Conservation (phyloP, 2,888 invertebrate species). For the Fabriciana adippe region DNA sequence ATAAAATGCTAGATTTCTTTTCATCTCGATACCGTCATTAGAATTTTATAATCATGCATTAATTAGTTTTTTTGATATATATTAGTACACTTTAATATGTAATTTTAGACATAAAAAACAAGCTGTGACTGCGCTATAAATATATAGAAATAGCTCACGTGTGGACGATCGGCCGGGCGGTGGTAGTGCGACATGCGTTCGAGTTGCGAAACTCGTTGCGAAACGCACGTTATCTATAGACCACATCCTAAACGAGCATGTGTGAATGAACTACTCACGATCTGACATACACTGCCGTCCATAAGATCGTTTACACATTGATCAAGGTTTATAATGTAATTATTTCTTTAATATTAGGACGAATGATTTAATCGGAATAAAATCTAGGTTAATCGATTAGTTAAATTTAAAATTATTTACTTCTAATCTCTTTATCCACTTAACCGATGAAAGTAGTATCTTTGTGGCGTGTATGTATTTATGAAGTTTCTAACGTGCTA, state of each 20-base stretch:
- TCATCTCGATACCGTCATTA: too few relatives aligned
- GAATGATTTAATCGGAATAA: too few relatives aligned
- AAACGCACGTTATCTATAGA: constrained; percentile 40
- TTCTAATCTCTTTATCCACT: constrained; percentile 12
- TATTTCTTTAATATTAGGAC: too few relatives aligned
- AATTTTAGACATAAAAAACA: background rate
- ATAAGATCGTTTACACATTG: constrained; percentile 6
- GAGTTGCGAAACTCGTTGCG: constrained; percentile 39
- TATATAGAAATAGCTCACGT: constrained; percentile 1
- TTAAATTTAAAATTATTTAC: background rate
- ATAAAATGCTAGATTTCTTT: too few relatives aligned
- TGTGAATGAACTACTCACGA: constrained; percentile 48
- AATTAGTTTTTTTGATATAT: background rate
- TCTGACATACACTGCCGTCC: constrained; percentile 24
- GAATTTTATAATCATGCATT: too few relatives aligned
- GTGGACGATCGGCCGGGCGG: constrained; percentile 14
- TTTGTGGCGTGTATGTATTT: constrained; percentile 1
- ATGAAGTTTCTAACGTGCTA: constrained; percentile 4
- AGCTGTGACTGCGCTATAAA: background rate
- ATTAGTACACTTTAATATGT: background rate
- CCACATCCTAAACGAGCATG: constrained; percentile 34
- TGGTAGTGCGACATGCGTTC: constrained; percentile 30
- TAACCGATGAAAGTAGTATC: background rate
- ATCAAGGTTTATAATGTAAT: background rate
- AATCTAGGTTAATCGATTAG: background rate